Evolutionary conservation across 1,140 invertebrate genomes (phyloP), one percentile per base, ranked within the genome.

Genomic region (Oryzaephilus surinamensis): DNA sequence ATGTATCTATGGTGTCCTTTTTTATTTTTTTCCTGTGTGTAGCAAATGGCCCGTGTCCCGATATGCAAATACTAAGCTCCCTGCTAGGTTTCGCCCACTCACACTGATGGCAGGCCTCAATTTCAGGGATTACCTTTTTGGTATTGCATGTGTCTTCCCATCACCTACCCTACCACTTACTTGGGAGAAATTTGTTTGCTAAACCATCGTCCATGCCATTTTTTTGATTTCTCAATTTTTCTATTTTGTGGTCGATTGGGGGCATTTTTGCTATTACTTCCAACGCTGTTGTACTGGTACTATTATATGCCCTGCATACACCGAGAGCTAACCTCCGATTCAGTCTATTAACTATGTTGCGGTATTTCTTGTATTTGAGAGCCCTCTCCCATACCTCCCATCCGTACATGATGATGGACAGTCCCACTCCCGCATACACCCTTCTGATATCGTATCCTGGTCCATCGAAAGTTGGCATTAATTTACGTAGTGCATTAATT

Each of bases 391-490:
- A 1, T 38, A 17, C 48, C 45, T 55, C 13, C 49, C 27, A 11
- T 4, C 41, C 54, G 19, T 55, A 53, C 2, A 54, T 37, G 24
- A 56, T 12, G 6, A 47, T 29, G 6, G 53, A 51, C 6, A 47
- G 21, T 3, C 32, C 41, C 0, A 54, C 45, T 8, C 38, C 27
- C 32, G 45, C 45, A 10, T 57, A 31, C 7, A 52, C 19, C 13
- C 43, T 34, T 24, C 51, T 35, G 13, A 41, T 49, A 14, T 33
- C 31, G 2, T 36, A 16, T 13, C 19, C 38, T 19, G 54, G 49
- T 13, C 54, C 57, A 7, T 29, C 36, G 6, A 53, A 36, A 19
- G 50, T 57, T 3, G 48, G 45, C 43, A 55, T 53, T 4, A 54
- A 11, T 31, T 46, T 38, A 17, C 34, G 26, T 6, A 58, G 46